Evolutionary conservation across 2,113 vertebrate species (phyloP), one percentile per base, ranked within the genome.

Genomic region (Symphodus melops): DNA sequence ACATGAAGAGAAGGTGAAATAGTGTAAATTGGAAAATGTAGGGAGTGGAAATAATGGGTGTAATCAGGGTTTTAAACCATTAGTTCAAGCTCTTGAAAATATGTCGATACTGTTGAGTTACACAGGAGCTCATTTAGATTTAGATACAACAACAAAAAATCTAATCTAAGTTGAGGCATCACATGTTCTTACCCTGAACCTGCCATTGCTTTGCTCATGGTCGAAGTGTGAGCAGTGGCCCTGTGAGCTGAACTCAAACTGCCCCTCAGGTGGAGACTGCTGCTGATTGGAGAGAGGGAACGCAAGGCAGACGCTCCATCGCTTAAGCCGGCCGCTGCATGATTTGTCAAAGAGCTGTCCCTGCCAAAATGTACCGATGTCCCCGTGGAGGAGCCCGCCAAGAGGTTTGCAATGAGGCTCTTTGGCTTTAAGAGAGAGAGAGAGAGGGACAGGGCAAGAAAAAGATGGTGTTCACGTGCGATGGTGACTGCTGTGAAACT

Each of bases 351-450:
- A 80, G 95, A 96, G 46, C 92, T 88, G 0, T 99, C 96, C 19
- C 94, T 91, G 77, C 94, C 93, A 68, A 96, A 75, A 68, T 96
- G 96, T 63, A 96, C 92, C 0, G 94, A 94, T 11, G 89, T 94
- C 83, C 96, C 85, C 0, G 92, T 94, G 0, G 97, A 96, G 0
- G 97, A 96, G 49, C 96, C 97, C 0, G 87, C 93, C 75, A 98
- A 92, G 77, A 97, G 92, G 62, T 98, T 98, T 79, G 96, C 97
- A 79, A 98, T 94, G 64, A 99, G 95, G 88, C 98, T 99, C 89
- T 96, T 95, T 19, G 98, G 98, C 98, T 99, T 76, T 14, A 86
- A 90, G 54, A 75, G 54, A 72, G 10, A 71, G 10, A 55, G 9
- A 55, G 9, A n/a, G n/a, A n/a, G n/a, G n/a, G n/a, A n/a, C n/a